A percentile compares a stretch with the other conserved stretches of the same genome.
These are phyloP conservation scores for Plagodis dolabraria DNA, from an alignment of 2,888 invertebrate genomes.

Conservation along the genomic window DNA sequence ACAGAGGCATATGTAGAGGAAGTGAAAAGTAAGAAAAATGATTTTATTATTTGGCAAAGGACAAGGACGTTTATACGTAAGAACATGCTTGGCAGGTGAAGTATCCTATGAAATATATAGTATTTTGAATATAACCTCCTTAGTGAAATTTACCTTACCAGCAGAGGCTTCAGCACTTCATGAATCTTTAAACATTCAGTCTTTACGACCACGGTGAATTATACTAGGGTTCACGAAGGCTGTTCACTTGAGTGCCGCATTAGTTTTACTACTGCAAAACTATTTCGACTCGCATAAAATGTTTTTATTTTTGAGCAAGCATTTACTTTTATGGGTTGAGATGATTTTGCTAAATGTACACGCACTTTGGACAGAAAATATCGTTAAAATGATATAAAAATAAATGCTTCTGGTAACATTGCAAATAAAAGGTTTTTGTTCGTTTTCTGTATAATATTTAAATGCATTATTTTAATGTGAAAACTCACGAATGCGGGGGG, in stretches of 20 bases:
- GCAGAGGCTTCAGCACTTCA: slow-evolving; percentile 1
- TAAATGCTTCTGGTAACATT: not conserved
- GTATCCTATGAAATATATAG: too few relatives aligned
- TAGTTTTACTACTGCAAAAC: slow-evolving; percentile 36
- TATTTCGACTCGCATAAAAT: slow-evolving; percentile 30
- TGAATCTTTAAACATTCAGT: slow-evolving; percentile 26
- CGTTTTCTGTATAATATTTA: too few relatives aligned
- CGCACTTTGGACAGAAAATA: slow-evolving; percentile 28
- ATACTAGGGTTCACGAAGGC: slow-evolving; percentile 23
- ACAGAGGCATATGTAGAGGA: too few relatives aligned
- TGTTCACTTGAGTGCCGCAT: slow-evolving; percentile 27
- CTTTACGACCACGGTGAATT: slow-evolving; percentile 23
- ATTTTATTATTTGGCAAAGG: too few relatives aligned
- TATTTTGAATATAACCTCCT: too few relatives aligned
- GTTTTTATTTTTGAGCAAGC: slow-evolving; percentile 27
- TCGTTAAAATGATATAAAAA: slow-evolving; percentile 31
- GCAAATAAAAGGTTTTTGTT: slow-evolving; percentile 1
- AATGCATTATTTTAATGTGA: too few relatives aligned
- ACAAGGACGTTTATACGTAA: too few relatives aligned
- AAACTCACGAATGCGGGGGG: too few relatives aligned
- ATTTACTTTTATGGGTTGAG: slow-evolving; percentile 30
- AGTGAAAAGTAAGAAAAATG: too few relatives aligned
- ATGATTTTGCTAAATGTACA: slow-evolving; percentile 21
- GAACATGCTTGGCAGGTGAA: too few relatives aligned
- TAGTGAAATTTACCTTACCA: too few relatives aligned